Evolutionary conservation across 2,888 invertebrate genomes (phyloP), one percentile per base, ranked within the genome.

Genomic region (Aelia acuminata): DNA sequence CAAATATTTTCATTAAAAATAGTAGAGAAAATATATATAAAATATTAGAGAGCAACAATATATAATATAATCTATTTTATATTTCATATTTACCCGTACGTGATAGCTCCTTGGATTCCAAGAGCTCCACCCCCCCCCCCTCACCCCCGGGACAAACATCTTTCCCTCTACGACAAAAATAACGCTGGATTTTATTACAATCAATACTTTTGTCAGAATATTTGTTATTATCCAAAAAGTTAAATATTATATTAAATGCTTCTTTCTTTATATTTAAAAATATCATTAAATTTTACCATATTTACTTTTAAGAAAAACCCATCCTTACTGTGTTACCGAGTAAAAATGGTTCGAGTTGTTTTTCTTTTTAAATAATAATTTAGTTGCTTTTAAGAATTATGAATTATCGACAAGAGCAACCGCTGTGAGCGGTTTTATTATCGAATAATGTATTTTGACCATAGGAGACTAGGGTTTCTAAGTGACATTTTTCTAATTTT

Each of bases 161-260:
- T 70, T 70, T 63, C 35, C 63, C 63, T 70, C 35, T 35, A 70
- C 63, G 63, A 70, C 35, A 70, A 70, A 70, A 70, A 70, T 70
- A 70, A 35, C 63, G 35, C 63, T 70, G 63, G 63, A 35, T 70
- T 18, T 35, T 70, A 35, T 70, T 31, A 70, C 57, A 35, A 70
- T 70, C 63, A 70, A 70, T 70, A 70, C 63, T 35, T 70, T 35
- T 70, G 31, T 70, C 63, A 70, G 35, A 5, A 35, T 10, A 26
- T 11, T 11, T 57, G 20, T 70, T n/a, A 35, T 7, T 7, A 18
- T 70, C 20, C 35, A 1, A 0, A 35, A 70, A 35, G 5, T 35
- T 70, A 20, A 35, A 8, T 31, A 26, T 70, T 70, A 20, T 70
- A 35, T 70, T 20, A 35, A 26, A 57, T 57, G 26, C 3, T 26